phyloP scores from a whole-genome alignment of 2,888 invertebrate species.

The Aphidoletes aphidimyza region DNA sequence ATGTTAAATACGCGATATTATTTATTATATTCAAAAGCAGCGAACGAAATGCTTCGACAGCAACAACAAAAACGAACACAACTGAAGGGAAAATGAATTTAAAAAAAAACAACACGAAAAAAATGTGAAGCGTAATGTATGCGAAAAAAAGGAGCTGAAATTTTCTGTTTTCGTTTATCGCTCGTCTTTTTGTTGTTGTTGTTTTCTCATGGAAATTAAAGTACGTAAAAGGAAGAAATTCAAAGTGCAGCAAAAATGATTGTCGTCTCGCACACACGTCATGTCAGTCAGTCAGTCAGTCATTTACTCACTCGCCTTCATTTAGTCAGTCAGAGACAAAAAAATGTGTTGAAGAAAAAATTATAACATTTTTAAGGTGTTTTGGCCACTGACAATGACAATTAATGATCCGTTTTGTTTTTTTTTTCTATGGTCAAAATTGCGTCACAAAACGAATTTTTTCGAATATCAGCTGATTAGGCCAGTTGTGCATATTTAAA shows the following conservation, averaged over 20 bases:
- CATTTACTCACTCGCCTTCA: no score
- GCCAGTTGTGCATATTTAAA: conserved; percentile 33
- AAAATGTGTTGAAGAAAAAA: conserved; percentile 30
- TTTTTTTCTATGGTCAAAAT: not conserved
- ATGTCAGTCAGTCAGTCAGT: not conserved
- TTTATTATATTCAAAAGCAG: conserved; percentile 47
- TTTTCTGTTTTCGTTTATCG: conserved; percentile 26
- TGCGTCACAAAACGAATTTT: not conserved
- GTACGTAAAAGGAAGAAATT: conserved; percentile 10
- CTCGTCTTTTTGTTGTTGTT: not conserved
- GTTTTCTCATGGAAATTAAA: not conserved
- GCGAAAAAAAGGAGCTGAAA: conserved; percentile 11
- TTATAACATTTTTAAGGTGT: conserved; percentile 20
- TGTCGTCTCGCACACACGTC: not conserved
- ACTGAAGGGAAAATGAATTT: not conserved
- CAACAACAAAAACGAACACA: not conserved
- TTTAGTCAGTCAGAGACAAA: no score
- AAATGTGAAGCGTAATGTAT: conserved; percentile 12
- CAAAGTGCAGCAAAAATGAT: not conserved
- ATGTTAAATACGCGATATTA: conserved; percentile 45
- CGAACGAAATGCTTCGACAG: not conserved
- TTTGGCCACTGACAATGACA: not conserved
- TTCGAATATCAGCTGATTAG: conserved; percentile 43
- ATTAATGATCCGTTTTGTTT: not conserved
- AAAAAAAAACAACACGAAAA: not conserved